Percentiles rank a stretch among this genome's conserved stretches.
Evolutionary conservation across 2,113 vertebrate species (phyloP).

Genomic region (Globicephala melas): DNA sequence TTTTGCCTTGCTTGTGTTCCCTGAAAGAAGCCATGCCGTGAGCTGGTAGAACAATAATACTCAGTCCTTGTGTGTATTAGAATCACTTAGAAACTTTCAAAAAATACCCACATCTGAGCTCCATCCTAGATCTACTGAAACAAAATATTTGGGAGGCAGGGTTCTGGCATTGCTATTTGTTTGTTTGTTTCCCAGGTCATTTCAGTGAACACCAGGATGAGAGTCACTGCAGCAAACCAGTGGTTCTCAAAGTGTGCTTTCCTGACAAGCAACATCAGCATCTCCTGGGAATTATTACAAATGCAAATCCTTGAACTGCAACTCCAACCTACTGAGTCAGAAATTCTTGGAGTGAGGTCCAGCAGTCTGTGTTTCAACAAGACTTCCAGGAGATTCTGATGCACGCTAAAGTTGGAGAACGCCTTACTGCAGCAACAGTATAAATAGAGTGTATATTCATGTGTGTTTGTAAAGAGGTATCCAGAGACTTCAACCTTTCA

Average conservation of each 20-base stretch:
- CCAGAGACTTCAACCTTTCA: not conserved
- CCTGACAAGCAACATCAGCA: not conserved
- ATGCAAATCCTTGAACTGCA: not conserved
- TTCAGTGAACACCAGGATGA: not conserved
- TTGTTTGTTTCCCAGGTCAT: not conserved
- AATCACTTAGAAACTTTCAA: not conserved
- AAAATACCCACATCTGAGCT: not conserved
- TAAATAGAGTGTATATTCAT: not conserved
- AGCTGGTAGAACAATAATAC: not conserved
- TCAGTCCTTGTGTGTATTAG: not conserved
- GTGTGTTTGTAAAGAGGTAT: not conserved
- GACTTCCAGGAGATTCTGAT: not conserved
- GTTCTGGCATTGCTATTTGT: too few species aligned
- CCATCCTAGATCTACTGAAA: not conserved
- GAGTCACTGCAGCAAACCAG: too few species aligned
- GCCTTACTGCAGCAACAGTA: not conserved
- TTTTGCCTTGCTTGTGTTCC: constrained; percentile 49
- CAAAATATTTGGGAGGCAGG: not conserved
- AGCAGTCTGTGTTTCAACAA: not conserved
- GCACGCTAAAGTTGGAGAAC: not conserved
- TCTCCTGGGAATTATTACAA: not conserved
- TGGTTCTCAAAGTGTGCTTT: not conserved
- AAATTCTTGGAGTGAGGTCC: not conserved
- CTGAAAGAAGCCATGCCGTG: not conserved
- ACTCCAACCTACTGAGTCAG: not conserved